Percentiles rank a stretch among this genome's conserved stretches.
Conservation (phyloP, 2,113 vertebrate genomes). For the Opisthocomus hoazin region DNA sequence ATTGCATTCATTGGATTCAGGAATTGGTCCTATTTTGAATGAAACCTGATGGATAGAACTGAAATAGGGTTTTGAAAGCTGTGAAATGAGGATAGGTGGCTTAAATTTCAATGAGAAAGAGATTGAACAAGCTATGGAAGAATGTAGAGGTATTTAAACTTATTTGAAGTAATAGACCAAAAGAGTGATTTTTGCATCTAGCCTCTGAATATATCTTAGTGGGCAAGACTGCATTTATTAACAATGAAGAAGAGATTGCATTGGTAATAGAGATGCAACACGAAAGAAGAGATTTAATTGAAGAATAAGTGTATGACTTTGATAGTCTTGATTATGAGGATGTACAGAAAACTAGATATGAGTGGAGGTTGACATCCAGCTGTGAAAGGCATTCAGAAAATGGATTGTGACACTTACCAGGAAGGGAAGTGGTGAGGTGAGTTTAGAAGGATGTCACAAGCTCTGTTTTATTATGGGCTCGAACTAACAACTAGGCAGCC, state of each 20-base stretch:
- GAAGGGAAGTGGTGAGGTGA: background rate
- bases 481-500: background rate
- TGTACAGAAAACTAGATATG: accelerated
- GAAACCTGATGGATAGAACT: background rate
- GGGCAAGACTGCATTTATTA: background rate
- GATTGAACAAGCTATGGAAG: background rate
- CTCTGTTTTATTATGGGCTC: background rate
- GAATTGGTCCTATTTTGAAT: background rate
- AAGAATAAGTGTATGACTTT: background rate
- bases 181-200: background rate
- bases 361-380: background rate
- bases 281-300: background rate
- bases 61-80: background rate
- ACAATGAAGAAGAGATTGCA: background rate
- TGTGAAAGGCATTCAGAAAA: background rate
- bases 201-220: background rate
- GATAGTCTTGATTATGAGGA: background rate
- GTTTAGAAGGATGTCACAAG: background rate
- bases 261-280: background rate
- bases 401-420: background rate
- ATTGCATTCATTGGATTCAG: background rate
- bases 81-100: background rate
- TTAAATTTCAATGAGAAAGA: background rate
- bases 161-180: background rate
- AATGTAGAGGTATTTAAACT: background rate